A percentile compares a stretch with the other conserved stretches of the same genome.
phyloP scores from a whole-genome alignment of 2,888 invertebrate genomes.

The Meteorus cinctellus region DNA sequence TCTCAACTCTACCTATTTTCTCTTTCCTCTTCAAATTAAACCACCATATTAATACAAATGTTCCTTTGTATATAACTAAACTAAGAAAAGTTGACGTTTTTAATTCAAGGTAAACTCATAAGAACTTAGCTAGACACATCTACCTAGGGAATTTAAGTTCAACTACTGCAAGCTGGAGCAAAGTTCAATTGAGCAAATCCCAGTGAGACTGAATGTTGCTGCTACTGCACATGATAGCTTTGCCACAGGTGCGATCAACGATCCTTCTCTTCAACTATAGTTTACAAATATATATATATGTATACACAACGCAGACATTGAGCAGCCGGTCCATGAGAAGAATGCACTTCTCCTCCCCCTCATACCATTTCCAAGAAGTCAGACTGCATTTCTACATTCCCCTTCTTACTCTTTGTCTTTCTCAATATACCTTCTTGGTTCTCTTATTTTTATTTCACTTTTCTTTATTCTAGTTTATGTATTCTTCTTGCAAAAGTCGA shows the following conservation, averaged over 20 bases:
- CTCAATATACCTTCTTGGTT: not conserved
- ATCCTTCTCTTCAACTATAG: not conserved
- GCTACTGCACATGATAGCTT: not conserved
- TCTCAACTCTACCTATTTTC: no score
- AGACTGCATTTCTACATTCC: not conserved
- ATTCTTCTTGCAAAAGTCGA: not conserved
- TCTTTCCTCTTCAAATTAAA: no score
- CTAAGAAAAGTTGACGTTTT: not conserved
- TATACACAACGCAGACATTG: not conserved
- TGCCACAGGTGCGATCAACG: conserved; percentile 8
- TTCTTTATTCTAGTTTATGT: not conserved
- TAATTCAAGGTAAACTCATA: not conserved
- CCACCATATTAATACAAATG: no score
- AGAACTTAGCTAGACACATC: not conserved
- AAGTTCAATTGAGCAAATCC: not conserved
- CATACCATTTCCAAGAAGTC: conserved; percentile 7
- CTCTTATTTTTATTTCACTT: not conserved
- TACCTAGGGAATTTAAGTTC: conserved; percentile 3
- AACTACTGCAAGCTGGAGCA: not conserved
- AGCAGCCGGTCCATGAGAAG: conserved; percentile 13
- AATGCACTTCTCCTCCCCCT: not conserved
- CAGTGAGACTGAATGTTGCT: not conserved
- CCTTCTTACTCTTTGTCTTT: not conserved
- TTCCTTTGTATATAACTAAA: no score
- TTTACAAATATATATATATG: not conserved